Conservation (phyloP, 2,113 vertebrate species). For the Gopherus flavomarginatus region DNA sequence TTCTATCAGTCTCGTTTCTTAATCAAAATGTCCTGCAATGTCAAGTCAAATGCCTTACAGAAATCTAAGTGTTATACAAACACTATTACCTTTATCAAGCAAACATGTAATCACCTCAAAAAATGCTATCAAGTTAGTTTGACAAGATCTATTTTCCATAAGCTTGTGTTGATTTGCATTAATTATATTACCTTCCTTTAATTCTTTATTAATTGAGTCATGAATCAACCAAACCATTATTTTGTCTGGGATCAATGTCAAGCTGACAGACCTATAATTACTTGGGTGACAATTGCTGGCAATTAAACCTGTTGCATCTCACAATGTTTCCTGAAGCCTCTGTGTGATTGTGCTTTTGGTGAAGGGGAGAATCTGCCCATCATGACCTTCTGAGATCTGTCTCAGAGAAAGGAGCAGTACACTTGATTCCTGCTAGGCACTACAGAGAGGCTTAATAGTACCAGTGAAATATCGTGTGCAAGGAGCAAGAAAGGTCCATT, state of each 20-base stretch:
- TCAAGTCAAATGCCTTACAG: neutral
- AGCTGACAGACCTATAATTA: neutral
- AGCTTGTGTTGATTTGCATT: neutral
- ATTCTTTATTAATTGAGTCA: neutral
- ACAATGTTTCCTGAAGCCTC: neutral
- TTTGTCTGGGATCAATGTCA: neutral
- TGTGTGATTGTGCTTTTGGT: neutral
- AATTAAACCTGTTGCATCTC: neutral
- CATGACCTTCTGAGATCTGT: neutral
- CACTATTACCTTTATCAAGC: neutral
- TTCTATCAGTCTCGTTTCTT: neutral
- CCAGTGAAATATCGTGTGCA: neutral
- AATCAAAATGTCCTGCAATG: neutral
- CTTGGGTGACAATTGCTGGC: neutral
- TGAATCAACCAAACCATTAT: neutral
- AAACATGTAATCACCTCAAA: neutral
- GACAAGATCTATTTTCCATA: neutral
- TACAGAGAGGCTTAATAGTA: neutral
- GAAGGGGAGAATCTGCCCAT: neutral
- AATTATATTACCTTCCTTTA: neutral
- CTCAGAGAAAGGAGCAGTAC: neutral
- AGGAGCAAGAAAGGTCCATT: neutral
- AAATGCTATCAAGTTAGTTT: neutral
- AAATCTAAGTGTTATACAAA: neutral
- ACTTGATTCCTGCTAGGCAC: neutral